Conservation (phyloP, 2,888 invertebrate genomes). For the Plagodis pulveraria region DNA sequence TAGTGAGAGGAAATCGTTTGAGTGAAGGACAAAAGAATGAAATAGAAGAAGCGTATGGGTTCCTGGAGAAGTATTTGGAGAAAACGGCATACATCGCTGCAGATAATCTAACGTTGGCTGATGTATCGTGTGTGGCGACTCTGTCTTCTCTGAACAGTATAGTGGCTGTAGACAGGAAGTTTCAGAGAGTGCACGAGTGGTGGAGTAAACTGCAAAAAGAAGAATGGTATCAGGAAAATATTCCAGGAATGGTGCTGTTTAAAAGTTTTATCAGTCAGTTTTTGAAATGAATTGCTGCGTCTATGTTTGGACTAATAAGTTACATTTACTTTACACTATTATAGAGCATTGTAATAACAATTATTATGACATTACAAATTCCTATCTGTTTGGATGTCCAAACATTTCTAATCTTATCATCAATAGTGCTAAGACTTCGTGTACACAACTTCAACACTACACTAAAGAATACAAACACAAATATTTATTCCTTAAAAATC, state of each 20-base stretch:
- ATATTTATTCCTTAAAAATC: no score
- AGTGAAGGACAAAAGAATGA: conserved; percentile 42
- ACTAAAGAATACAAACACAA: no score
- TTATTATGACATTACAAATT: no score
- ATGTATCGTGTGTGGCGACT: conserved; percentile 55
- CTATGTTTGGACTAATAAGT: neutral
- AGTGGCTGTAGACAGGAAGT: conserved; percentile 44
- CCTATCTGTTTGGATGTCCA: no score
- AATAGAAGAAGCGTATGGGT: conserved; percentile 51
- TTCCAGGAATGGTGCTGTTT: conserved; percentile 46
- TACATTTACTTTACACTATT: neutral
- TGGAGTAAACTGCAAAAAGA: conserved; percentile 44
- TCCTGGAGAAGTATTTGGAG: conserved; percentile 52
- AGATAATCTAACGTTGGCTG: conserved; percentile 52
- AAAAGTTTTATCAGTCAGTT: conserved; percentile 42
- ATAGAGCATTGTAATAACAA: no score
- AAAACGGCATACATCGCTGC: conserved; percentile 44
- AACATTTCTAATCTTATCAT: no score
- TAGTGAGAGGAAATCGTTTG: conserved; percentile 37
- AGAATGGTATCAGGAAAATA: conserved; percentile 52
- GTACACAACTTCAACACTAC: no score
- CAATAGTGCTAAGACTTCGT: no score
- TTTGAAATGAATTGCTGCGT: conserved; percentile 15
- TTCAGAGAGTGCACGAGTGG: conserved; percentile 46
- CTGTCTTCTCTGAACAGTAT: conserved; percentile 49